Evolutionary conservation across 2,888 invertebrate species (phyloP).

Genomic region (Melinopterus prodromus): DNA sequence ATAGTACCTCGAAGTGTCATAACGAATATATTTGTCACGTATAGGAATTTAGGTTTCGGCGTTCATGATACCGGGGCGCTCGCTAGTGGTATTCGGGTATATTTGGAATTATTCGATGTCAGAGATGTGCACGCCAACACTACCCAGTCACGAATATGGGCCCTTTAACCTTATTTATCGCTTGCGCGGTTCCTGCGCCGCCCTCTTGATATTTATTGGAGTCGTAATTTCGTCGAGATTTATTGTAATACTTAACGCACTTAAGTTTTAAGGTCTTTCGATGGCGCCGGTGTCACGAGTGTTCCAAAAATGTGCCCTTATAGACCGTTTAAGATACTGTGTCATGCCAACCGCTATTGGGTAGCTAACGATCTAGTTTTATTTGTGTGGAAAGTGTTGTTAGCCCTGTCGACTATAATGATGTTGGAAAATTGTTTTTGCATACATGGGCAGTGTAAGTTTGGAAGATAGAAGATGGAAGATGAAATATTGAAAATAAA

Average conservation of each 20-base stretch:
- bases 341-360: not conserved
- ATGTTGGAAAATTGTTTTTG: too few relatives aligned
- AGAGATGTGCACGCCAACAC: conserved; percentile 51
- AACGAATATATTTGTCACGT: conserved; percentile 15
- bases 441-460: too few relatives aligned
- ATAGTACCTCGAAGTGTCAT: not conserved
- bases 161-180: conserved; percentile 39
- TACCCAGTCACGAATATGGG: conserved; percentile 51
- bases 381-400: too few relatives aligned
- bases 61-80: not conserved
- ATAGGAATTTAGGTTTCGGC: conserved; percentile 4
- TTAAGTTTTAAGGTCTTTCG: conserved; percentile 9
- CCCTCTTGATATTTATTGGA: conserved; percentile 33
- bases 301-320: not conserved
- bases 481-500: too few relatives aligned
- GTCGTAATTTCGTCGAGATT: conserved; percentile 34
- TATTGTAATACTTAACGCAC: conserved; percentile 36
- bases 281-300: not conserved
- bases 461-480: too few relatives aligned
- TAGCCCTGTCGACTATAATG: too few relatives aligned
- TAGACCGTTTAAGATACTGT: not conserved
- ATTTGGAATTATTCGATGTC: conserved; percentile 35
- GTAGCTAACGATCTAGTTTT: not conserved
- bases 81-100: conserved; percentile 24
- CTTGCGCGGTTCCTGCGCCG: conserved; percentile 34